Evolutionary conservation across 2,113 vertebrate genomes (phyloP).

Genomic region (Rhea pennata): DNA sequence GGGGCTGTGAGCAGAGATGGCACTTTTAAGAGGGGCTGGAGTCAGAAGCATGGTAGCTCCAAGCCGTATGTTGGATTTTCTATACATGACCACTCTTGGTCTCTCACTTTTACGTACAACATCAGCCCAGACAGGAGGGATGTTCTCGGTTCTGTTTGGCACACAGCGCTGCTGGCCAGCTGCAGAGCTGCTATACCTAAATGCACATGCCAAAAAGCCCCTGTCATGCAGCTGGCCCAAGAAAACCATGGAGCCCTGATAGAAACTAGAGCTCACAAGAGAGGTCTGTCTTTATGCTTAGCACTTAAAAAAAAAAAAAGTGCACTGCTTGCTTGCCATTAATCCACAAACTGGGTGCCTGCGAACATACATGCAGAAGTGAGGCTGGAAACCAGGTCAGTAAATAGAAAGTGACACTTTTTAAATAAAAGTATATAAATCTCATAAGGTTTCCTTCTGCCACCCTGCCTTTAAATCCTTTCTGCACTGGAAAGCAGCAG

Average conservation of each 20-base stretch:
- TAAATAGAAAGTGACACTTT: neutral
- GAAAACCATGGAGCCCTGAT: fast-evolving
- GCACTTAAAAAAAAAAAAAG: neutral
- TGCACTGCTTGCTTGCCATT: neutral
- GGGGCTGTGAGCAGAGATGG: fast-evolving
- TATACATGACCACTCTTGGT: fast-evolving
- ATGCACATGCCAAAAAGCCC: fast-evolving
- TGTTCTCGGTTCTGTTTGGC: neutral
- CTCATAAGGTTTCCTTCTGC: neutral
- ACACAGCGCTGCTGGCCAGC: neutral
- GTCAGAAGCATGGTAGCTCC: neutral
- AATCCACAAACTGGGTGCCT: neutral
- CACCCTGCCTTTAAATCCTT: neutral
- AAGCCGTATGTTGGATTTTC: neutral
- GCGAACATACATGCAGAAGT: fast-evolving
- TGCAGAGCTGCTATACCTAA: neutral
- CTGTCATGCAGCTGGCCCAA: neutral
- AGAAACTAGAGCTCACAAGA: neutral
- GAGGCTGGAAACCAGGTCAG: constrained; percentile 39
- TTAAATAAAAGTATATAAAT: neutral
- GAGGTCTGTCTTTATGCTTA: neutral
- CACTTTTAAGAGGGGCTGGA: neutral
- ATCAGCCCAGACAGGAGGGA: neutral
- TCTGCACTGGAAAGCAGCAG: neutral
- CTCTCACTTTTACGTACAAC: fast-evolving